Percentiles rank a stretch among this genome's conserved stretches.
Evolutionary conservation across 2,888 invertebrate genomes (phyloP).

Genomic region (Meteorus colon): DNA sequence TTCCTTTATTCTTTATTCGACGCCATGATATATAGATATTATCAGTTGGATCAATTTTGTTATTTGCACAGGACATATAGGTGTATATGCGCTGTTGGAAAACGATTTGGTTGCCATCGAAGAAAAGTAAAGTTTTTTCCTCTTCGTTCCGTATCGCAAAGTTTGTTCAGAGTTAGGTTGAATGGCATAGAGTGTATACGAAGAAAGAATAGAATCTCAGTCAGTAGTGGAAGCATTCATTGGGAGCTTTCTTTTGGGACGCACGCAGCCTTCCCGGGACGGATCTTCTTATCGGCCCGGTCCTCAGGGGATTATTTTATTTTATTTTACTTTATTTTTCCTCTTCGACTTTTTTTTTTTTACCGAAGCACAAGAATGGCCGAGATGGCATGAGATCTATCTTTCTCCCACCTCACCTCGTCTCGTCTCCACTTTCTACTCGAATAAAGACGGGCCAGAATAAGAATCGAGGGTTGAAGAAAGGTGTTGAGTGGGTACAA

Average conservation of each 20-base stretch:
- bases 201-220: conserved; percentile 51
- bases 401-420: neutral
- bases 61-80: conserved; percentile 5
- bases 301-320: conserved; percentile 35
- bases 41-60: conserved; percentile 9
- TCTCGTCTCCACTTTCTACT: conserved; percentile 40
- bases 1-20: neutral
- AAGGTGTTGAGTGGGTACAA: conserved; percentile 54
- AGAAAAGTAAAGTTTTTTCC: conserved; percentile 33
- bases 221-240: conserved; percentile 57
- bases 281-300: conserved; percentile 63
- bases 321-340: conserved; percentile 6
- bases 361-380: conserved; percentile 37
- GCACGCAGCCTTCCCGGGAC: conserved; percentile 54
- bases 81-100: conserved; percentile 29
- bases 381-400: conserved; percentile 27
- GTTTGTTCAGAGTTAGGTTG: conserved; percentile 47
- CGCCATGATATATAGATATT: conserved; percentile 7
- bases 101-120: conserved; percentile 53
- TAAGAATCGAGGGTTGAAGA: conserved; percentile 55
- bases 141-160: conserved; percentile 39
- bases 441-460: conserved; percentile 59
- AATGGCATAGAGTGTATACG: conserved; percentile 22
- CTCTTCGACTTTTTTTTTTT: conserved; percentile 30
- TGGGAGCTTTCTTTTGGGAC: conserved; percentile 63